Percentiles rank a stretch among this genome's conserved stretches.
These are phyloP conservation scores for Danio kyathit DNA, from an alignment of 2,797 vertebrate genomes.

Conservation along the genomic window DNA sequence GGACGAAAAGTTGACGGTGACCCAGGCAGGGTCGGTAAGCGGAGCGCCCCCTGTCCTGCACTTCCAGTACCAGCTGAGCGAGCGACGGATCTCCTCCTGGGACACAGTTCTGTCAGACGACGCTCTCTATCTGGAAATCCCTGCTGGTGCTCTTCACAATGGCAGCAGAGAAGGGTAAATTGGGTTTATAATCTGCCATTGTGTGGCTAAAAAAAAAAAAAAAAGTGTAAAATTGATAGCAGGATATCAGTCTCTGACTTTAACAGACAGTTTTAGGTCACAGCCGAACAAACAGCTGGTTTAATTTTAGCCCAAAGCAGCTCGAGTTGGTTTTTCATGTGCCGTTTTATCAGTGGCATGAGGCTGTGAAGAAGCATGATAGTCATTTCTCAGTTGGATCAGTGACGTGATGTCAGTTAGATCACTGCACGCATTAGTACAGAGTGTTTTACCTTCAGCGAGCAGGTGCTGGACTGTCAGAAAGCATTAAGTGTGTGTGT, in stretches of 20 bases:
- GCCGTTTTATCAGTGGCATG: not conserved
- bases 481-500: constrained; percentile 1
- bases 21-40: constrained; percentile 83
- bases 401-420: not conserved
- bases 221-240: not conserved
- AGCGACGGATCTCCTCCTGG: constrained; percentile 91
- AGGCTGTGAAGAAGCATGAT: not conserved
- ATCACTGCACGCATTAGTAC: not conserved
- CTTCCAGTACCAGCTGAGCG: constrained; percentile 94
- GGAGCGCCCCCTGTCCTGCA: constrained; percentile 86
- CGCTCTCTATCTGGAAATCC: constrained; percentile 94
- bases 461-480: constrained; percentile 18
- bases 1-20: constrained; percentile 78
- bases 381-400: constrained; percentile 7
- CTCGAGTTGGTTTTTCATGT: not conserved
- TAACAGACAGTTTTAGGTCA: constrained; percentile 8
- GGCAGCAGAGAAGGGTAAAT: constrained; percentile 97
- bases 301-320: constrained; percentile 11
- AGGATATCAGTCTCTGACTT: not conserved
- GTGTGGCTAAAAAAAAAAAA: not conserved
- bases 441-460: constrained; percentile 20
- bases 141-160: constrained; percentile 88
- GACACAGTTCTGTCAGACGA: constrained; percentile 88
- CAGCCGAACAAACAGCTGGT: not conserved
- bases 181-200: not conserved